Conservation (phyloP, 1,140 invertebrate genomes). For the Hormaphis cornu region DNA sequence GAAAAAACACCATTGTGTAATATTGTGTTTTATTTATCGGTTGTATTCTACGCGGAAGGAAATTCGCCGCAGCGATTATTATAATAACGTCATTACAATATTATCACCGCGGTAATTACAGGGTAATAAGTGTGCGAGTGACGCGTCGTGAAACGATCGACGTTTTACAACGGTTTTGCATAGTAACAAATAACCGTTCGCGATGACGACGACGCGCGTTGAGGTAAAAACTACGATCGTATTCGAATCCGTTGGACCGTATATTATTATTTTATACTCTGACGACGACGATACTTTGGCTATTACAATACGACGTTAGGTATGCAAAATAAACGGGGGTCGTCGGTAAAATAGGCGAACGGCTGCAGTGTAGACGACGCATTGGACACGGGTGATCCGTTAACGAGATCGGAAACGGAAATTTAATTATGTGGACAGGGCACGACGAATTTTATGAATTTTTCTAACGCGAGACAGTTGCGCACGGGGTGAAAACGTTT, state of each 20-base stretch:
- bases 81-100: no score
- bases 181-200: no score
- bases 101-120: no score
- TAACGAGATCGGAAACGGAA: conserved; percentile 19
- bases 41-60: neutral
- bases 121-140: neutral
- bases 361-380: no score
- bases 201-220: no score
- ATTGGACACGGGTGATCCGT: conserved; percentile 29
- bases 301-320: no score
- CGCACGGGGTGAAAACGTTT: neutral
- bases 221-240: neutral
- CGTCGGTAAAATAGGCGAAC: no score
- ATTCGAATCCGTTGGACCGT: conserved; percentile 20
- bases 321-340: no score
- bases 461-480: neutral
- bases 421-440: neutral
- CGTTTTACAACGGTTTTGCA: no score
- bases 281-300: no score
- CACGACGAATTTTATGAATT: conserved; percentile 1
- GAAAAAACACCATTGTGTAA: neutral
- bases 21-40: neutral
- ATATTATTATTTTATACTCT: no score
- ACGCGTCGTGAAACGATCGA: no score
- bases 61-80: conserved; percentile 11